Conservation (phyloP, 2,113 vertebrate species). For the Corythaeola cristata region DNA sequence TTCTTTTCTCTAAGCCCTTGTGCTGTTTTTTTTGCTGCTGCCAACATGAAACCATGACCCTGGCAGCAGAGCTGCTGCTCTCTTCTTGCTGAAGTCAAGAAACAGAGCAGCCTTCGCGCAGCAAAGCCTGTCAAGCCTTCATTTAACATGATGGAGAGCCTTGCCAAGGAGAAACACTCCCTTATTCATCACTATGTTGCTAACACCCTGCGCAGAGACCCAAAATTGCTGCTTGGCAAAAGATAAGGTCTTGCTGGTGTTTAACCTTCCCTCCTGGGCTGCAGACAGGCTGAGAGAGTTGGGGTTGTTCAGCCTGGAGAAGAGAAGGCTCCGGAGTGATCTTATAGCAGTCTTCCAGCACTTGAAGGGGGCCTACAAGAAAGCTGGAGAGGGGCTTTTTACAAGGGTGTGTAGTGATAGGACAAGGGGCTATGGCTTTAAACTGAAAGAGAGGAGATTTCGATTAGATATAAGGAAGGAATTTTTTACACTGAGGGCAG, state of each 20-base stretch:
- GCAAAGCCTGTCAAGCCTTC: constrained; percentile 20
- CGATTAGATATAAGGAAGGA: no score
- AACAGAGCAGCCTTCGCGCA: background rate
- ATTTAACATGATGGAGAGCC: constrained; percentile 45
- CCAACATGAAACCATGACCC: background rate
- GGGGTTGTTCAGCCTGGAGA: no score
- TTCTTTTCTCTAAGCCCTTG: background rate
- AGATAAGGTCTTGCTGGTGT: background rate
- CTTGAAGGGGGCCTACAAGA: no score
- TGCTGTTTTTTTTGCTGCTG: background rate
- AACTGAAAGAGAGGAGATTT: no score
- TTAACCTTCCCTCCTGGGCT: constrained; percentile 6
- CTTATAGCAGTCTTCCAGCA: no score
- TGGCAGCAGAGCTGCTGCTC: background rate
- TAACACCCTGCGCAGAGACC: background rate
- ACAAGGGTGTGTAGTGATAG: no score
- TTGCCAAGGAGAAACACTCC: constrained; percentile 10
- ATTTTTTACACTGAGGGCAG: no score
- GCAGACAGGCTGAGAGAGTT: background rate
- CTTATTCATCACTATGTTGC: constrained; percentile 29
- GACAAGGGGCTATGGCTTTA: no score
- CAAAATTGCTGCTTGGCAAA: background rate
- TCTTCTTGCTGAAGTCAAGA: background rate
- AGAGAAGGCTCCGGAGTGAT: no score
- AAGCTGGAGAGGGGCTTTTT: no score